Conservation (phyloP, 2,888 invertebrate species). For the Pediacus dermestoides region DNA sequence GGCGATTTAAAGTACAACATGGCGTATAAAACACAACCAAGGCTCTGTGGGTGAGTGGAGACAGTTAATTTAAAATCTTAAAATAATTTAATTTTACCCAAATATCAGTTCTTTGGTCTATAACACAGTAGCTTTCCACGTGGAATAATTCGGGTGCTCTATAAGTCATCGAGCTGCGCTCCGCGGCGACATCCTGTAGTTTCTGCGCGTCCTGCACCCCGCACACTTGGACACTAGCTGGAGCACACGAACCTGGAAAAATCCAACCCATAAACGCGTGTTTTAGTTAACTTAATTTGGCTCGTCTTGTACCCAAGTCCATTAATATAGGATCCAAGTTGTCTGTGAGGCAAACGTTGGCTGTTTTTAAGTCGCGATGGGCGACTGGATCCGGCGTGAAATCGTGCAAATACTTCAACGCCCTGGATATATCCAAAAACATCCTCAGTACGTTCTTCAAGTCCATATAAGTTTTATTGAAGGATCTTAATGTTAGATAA, state of each 20-base stretch:
- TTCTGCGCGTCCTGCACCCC: conserved; percentile 66
- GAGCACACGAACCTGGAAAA: conserved; percentile 60
- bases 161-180: conserved; percentile 84
- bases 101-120: conserved; percentile 82
- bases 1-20: conserved; percentile 83
- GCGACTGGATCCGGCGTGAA: conserved; percentile 70
- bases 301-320: conserved; percentile 77
- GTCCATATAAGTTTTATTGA: conserved; percentile 58
- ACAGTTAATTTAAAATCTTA: conserved; percentile 3
- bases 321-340: conserved; percentile 72
- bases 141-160: conserved; percentile 84
- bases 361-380: conserved; percentile 83
- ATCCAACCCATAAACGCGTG: no score
- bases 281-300: no score
- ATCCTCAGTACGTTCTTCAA: conserved; percentile 64
- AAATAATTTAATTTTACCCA: conserved; percentile 59
- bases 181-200: conserved; percentile 76
- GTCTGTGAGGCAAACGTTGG: conserved; percentile 74
- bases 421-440: conserved; percentile 71
- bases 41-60: conserved; percentile 67
- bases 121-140: conserved; percentile 73
- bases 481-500: conserved; percentile 60
- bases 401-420: conserved; percentile 70
- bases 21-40: conserved; percentile 83
- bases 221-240: conserved; percentile 62